Conservation (phyloP, 2,888 invertebrate genomes). For the Pedicia rivosa region DNA sequence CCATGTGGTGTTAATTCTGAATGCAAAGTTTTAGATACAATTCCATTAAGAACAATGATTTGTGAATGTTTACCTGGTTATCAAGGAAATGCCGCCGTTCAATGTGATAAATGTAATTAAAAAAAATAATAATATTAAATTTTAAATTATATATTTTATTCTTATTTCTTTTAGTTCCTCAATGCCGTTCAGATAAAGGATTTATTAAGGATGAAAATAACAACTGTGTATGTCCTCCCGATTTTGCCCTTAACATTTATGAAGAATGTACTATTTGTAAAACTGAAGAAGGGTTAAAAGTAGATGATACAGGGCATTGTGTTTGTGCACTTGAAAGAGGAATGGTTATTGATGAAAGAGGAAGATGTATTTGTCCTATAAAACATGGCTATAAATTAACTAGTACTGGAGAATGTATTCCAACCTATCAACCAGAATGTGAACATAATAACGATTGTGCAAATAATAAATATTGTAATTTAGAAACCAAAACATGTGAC, state of each 20-base stretch:
- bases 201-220: constrained; percentile 44
- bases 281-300: constrained; percentile 51
- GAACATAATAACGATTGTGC: constrained; percentile 57
- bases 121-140: background rate
- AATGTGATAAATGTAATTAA: constrained; percentile 62
- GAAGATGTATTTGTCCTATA: constrained; percentile 58
- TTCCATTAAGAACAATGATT: constrained; percentile 73
- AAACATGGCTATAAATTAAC: constrained; percentile 50
- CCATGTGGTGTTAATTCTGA: constrained; percentile 71
- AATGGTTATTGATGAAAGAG: constrained; percentile 57
- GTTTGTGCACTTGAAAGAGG: constrained; percentile 68
- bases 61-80: constrained; percentile 77
- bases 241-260: constrained; percentile 55
- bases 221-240: constrained; percentile 59
- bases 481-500: constrained; percentile 51
- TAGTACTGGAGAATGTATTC: constrained; percentile 40
- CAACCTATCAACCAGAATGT: constrained; percentile 40
- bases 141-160: constrained; percentile 1
- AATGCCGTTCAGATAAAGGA: constrained; percentile 51
- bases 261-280: constrained; percentile 65
- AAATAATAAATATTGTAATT: constrained; percentile 58
- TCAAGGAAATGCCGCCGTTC: constrained; percentile 70
- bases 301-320: constrained; percentile 64
- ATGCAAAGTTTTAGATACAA: constrained; percentile 64
- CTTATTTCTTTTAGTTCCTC: constrained; percentile 31